A percentile compares a stretch with the other conserved stretches of the same genome.
Conservation (phyloP, 2,797 vertebrate genomes). For the Ptychobarbus kaznakovi region DNA sequence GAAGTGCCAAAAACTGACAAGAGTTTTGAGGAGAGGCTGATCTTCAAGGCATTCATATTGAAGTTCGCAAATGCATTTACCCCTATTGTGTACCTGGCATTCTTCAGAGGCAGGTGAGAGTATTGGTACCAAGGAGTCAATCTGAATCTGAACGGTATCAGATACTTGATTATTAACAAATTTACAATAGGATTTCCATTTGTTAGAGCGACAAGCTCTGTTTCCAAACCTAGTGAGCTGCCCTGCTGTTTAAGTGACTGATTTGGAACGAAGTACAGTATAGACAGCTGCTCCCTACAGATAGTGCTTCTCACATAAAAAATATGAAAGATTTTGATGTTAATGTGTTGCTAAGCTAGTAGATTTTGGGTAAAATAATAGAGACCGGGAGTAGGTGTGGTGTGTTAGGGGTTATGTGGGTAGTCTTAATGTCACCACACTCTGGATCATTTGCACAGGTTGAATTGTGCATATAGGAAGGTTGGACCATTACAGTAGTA, state of each 20-base stretch:
- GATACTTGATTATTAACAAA: background rate
- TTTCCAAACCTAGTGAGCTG: conserved; percentile 19
- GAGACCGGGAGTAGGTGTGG: background rate
- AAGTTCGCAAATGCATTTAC: conserved; percentile 98
- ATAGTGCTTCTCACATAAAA: background rate
- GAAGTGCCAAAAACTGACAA: conserved; percentile 98
- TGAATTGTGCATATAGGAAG: background rate
- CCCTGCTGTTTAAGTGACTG: background rate
- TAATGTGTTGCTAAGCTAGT: background rate
- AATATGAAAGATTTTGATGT: background rate
- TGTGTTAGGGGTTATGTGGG: background rate
- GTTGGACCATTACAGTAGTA: background rate
- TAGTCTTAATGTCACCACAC: background rate
- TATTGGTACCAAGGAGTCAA: background rate
- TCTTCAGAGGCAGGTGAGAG: conserved; percentile 95
- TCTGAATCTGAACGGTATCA: background rate
- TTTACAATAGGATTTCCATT: background rate
- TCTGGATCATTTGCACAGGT: background rate
- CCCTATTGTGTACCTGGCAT: conserved; percentile 96
- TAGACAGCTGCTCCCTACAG: background rate
- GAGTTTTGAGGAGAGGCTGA: conserved; percentile 93
- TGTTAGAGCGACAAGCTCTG: background rate
- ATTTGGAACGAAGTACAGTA: background rate
- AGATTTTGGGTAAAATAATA: background rate
- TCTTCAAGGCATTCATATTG: conserved; percentile 94